Evolutionary conservation across 2,888 invertebrate species (phyloP).

Genomic region (Odontocolon sp.): DNA sequence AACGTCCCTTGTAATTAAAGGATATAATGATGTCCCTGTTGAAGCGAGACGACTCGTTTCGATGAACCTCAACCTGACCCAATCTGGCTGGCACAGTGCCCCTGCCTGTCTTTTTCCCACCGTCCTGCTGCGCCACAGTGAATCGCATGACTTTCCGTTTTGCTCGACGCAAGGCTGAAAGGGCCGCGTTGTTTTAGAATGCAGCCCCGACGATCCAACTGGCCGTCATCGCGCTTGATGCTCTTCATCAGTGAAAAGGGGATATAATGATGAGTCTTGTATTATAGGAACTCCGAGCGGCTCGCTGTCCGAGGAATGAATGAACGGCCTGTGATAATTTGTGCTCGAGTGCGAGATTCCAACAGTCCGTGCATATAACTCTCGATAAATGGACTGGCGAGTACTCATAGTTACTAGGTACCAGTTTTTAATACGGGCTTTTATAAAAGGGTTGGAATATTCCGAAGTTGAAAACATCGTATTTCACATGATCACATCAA

Average conservation of each 20-base stretch:
- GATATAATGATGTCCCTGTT: constrained; percentile 71
- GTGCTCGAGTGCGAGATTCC: constrained; percentile 44
- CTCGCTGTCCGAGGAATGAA: constrained; percentile 51
- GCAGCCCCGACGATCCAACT: constrained; percentile 42
- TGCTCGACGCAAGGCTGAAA: constrained; percentile 67
- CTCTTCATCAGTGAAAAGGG: constrained; percentile 70
- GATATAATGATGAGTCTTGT: constrained; percentile 74
- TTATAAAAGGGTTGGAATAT: not conserved
- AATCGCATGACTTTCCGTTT: constrained; percentile 62
- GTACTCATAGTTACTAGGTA: constrained; percentile 9
- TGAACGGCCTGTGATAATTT: constrained; percentile 53
- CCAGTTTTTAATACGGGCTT: not conserved
- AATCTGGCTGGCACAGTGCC: constrained; percentile 66
- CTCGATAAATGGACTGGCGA: constrained; percentile 13
- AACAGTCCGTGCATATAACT: not conserved
- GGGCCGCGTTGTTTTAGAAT: constrained; percentile 72
- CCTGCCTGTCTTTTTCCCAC: constrained; percentile 68
- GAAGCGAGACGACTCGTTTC: constrained; percentile 32
- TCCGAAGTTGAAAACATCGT: not conserved
- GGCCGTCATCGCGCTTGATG: constrained; percentile 71
- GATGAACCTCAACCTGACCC: constrained; percentile 67
- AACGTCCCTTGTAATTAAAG: constrained; percentile 66
- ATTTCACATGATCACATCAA: constrained; percentile 9
- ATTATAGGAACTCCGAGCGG: constrained; percentile 59
- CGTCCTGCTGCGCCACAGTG: constrained; percentile 31